These are phyloP conservation scores for Ramphastos sulfuratus DNA, from an alignment of 2,113 vertebrate species.

Conservation along the genomic window DNA sequence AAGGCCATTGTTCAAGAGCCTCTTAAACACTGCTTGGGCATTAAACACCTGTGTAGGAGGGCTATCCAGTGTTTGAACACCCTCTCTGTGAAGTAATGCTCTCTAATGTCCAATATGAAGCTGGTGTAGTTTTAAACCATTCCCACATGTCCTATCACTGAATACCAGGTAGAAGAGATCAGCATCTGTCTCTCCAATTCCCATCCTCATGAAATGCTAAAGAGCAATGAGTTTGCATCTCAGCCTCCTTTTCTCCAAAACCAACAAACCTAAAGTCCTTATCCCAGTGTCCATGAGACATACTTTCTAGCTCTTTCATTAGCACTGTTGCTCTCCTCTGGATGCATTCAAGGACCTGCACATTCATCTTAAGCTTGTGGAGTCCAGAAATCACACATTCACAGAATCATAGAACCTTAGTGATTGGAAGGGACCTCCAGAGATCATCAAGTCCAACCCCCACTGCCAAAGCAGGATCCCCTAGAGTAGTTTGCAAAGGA, in stretches of 20 bases:
- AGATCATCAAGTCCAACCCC: no score
- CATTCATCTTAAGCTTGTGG: background rate
- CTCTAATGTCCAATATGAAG: background rate
- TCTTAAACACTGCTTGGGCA: background rate
- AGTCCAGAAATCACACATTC: background rate
- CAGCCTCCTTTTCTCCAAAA: background rate
- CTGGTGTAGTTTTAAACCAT: background rate
- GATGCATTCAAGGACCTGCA: fast-evolving
- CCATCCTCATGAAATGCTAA: background rate
- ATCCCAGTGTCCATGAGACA: background rate
- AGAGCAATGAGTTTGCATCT: background rate
- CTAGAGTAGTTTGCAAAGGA: no score
- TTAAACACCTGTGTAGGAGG: background rate
- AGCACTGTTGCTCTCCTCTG: background rate
- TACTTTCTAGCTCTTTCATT: background rate
- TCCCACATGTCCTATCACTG: fast-evolving
- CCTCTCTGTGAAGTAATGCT: background rate
- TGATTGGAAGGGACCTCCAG: no score
- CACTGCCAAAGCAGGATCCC: no score
- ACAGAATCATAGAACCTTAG: no score
- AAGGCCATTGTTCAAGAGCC: background rate
- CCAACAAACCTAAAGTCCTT: background rate
- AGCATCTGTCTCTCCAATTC: background rate
- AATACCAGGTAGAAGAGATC: background rate
- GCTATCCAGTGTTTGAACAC: background rate